Evolutionary conservation across 2,113 vertebrate genomes (phyloP).

Genomic region (Pseudopipra pipra): DNA sequence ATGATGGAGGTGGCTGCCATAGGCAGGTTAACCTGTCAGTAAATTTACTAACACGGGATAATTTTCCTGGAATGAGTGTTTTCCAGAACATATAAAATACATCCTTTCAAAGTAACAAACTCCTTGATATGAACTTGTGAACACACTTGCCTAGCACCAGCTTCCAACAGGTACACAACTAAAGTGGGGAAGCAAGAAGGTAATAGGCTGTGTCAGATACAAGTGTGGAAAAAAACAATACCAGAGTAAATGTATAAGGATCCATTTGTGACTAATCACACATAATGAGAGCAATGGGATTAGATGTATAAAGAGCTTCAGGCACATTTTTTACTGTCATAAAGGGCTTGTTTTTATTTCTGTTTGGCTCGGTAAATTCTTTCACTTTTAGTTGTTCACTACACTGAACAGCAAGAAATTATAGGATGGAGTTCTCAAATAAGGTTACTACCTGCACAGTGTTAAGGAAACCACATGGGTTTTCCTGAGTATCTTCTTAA

Average conservation of each 20-base stretch:
- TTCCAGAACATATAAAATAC: neutral
- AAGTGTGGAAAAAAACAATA: neutral
- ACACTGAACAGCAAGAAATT: neutral
- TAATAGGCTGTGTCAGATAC: neutral
- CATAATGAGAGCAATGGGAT: neutral
- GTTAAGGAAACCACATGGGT: accelerated
- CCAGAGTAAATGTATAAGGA: neutral
- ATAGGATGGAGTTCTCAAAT: neutral
- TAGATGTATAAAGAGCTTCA: neutral
- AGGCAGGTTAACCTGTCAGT: neutral
- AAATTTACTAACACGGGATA: neutral
- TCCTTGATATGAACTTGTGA: neutral
- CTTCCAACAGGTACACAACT: neutral
- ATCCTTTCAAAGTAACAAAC: neutral
- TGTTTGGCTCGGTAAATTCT: neutral
- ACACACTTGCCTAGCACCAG: no score
- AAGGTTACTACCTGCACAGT: neutral
- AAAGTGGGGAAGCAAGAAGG: neutral
- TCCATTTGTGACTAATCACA: neutral
- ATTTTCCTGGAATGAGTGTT: neutral
- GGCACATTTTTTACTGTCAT: neutral
- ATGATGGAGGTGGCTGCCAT: neutral
- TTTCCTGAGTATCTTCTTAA: neutral
- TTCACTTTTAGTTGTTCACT: neutral
- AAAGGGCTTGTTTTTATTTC: neutral